Percentiles rank a stretch among this genome's conserved stretches.
Conservation (phyloP, 2,888 invertebrate species). For the Keiferia lycopersicella region DNA sequence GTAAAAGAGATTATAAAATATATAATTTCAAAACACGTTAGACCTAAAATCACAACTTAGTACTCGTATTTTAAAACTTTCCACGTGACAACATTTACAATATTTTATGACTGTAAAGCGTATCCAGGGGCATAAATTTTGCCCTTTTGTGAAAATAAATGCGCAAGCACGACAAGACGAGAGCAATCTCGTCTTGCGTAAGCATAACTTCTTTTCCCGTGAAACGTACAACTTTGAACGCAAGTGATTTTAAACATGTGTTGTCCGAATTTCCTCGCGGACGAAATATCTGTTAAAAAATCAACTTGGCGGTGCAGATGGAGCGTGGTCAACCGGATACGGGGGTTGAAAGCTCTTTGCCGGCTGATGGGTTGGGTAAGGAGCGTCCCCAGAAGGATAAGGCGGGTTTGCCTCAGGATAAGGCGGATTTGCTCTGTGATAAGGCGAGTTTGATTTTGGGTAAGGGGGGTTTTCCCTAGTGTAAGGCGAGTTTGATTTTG, state of each 20-base stretch:
- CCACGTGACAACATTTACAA: too few species aligned
- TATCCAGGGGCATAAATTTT: too few species aligned
- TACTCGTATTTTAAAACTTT: too few species aligned
- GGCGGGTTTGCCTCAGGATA: background rate
- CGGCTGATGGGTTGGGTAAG: background rate
- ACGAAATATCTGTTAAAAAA: background rate
- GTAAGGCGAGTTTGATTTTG: background rate
- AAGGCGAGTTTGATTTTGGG: background rate
- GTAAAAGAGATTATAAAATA: too few species aligned
- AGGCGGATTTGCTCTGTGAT: background rate
- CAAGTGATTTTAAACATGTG: background rate
- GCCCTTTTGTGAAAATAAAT: too few species aligned
- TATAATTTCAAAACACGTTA: too few species aligned
- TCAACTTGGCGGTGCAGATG: conserved; percentile 15
- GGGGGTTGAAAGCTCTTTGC: background rate
- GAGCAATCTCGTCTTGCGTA: background rate
- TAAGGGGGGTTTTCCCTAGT: background rate
- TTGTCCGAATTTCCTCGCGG: background rate
- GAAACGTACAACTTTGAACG: too few species aligned
- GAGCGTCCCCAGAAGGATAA: background rate
- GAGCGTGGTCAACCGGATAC: background rate
- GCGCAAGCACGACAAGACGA: too few species aligned
- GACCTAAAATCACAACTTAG: too few species aligned
- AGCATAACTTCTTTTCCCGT: too few species aligned
- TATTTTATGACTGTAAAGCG: too few species aligned